Evolutionary conservation across 2,888 invertebrate genomes (phyloP), one percentile per base, ranked within the genome.

Genomic region (Cotesia congregata): DNA sequence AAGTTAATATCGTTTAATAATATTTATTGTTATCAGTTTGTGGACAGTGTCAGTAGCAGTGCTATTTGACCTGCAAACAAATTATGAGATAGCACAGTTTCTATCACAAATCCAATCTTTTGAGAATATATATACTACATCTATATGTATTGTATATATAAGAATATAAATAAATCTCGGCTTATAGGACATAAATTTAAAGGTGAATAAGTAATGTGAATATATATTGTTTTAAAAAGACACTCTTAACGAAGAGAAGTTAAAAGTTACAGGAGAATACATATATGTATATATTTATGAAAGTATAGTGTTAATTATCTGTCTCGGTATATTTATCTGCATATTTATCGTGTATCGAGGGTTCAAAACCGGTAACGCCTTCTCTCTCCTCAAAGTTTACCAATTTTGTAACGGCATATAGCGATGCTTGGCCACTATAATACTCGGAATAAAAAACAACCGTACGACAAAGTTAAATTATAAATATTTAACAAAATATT

Each of bases 61-160:
- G 61, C n/a, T 76, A 67, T 76, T 72, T 76, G 62, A 67, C 50
- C 41, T 50, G 59, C 76, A 76, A 76, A 76, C 68, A 73, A 72
- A 73, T 76, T 20, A 76, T 76, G 6, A 62, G 40, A 70, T 70
- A 70, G 6, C 12, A 20, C 12, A 30, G 30, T 30, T 30, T 30
- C 2, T 15, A 39, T 62, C 39, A 59, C n/a, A 64, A 59, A 70
- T 38, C 50, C 62, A 62, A 62, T 62, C 61, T 20, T 62, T 61
- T 72, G 40, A 3, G 6, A 38, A 72, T 30, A 30, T 30, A 30
- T 30, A 30, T 30, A 30, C 30, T 30, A 30, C 30, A 30, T 30
- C 30, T 30, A 30, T 30, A 30, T 30, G 30, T 3, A 30, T 30
- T 30, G n/a, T 59, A 59, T 5, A 59, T 60, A 50, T n/a, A 60